Conservation (phyloP, 2,797 vertebrate genomes). For the Triplophysa bombifrons region DNA sequence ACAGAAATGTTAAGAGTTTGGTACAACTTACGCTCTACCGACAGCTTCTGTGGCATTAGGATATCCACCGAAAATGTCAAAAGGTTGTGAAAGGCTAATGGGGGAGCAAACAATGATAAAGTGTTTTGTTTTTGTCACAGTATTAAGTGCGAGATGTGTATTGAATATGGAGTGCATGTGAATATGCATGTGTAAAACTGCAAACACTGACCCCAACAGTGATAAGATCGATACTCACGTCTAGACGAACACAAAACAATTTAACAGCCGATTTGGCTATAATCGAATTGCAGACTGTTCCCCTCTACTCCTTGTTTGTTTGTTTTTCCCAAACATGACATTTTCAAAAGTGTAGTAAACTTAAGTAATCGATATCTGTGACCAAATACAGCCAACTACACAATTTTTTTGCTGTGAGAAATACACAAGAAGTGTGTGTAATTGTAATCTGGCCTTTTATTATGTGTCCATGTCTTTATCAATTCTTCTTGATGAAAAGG, state of each 20-base stretch:
- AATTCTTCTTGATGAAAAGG: constrained; percentile 28
- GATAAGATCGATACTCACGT: constrained; percentile 20
- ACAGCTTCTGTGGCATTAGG: neutral
- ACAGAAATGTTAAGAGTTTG: neutral
- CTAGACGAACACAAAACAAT: constrained; percentile 42
- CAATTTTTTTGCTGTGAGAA: neutral
- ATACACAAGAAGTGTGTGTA: constrained; percentile 6
- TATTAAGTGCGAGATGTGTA: constrained; percentile 17
- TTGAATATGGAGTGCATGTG: constrained; percentile 20
- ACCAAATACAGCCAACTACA: neutral
- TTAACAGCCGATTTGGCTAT: constrained; percentile 53
- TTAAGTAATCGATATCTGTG: neutral
- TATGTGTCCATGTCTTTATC: neutral
- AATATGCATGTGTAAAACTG: constrained; percentile 22
- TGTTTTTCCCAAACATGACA: constrained; percentile 5
- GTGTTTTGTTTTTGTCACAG: neutral
- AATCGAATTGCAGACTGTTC: constrained; percentile 3
- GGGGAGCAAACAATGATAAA: neutral
- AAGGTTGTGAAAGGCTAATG: neutral
- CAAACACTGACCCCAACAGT: constrained; percentile 43
- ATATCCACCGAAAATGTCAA: neutral
- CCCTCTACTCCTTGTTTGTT: constrained; percentile 15
- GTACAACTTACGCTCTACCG: neutral
- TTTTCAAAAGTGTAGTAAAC: constrained; percentile 3
- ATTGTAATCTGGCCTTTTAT: constrained; percentile 18